A percentile compares a stretch with the other conserved stretches of the same genome.
Evolutionary conservation across 2,113 vertebrate species (phyloP).

Genomic region (Glaucidium brasilianum): DNA sequence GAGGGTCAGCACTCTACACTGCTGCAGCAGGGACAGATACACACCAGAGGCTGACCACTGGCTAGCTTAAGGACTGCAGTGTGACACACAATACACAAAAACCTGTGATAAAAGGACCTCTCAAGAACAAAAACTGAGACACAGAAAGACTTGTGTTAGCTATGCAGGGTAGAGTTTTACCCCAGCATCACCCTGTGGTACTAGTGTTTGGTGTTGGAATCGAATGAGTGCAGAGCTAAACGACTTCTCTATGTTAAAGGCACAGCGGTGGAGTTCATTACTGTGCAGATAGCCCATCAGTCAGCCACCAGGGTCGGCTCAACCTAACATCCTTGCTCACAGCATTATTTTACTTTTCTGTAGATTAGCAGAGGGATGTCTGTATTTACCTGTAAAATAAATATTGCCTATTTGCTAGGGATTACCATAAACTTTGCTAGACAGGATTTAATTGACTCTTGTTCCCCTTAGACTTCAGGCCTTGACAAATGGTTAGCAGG

Average conservation of each 20-base stretch:
- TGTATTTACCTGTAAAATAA: background rate
- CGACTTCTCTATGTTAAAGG: background rate
- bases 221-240: background rate
- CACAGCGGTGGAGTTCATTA: background rate
- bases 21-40: background rate
- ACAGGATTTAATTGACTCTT: background rate
- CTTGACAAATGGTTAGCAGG: background rate
- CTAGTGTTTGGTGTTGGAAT: background rate
- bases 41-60: accelerated
- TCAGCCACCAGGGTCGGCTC: background rate
- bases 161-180: background rate
- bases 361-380: background rate
- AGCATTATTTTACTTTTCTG: background rate
- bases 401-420: background rate
- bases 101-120: background rate
- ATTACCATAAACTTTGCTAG: background rate
- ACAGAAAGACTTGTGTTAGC: background rate
- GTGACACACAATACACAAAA: background rate
- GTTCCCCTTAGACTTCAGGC: background rate
- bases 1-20: background rate
- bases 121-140: background rate
- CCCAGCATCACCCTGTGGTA: background rate
- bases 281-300: background rate
- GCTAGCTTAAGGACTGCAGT: background rate
- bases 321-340: background rate